phyloP scores from a whole-genome alignment of 2,888 invertebrate genomes.

The Trisateles emortualis region DNA sequence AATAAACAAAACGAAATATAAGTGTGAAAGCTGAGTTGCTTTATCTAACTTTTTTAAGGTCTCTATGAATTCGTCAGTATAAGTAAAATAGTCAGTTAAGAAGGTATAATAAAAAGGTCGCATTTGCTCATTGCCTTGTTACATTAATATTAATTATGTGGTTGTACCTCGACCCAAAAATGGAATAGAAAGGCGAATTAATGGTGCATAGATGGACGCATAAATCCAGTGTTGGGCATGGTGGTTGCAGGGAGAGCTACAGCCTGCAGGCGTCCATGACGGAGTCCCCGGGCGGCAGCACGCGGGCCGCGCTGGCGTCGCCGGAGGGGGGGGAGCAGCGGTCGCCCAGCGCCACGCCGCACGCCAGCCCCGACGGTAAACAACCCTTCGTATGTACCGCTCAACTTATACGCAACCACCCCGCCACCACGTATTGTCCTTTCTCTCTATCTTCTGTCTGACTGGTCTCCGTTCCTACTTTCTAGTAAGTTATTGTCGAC shows the following conservation, averaged over 20 bases:
- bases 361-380: conserved; percentile 85
- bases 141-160: too few species aligned
- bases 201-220: neutral
- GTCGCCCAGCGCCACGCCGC: conserved; percentile 77
- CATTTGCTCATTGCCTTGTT: too few species aligned
- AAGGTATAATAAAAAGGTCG: too few species aligned
- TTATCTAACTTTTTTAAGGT: too few species aligned
- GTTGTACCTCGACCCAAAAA: too few species aligned
- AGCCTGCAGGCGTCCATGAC: conserved; percentile 88
- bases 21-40: too few species aligned
- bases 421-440: conserved; percentile 22
- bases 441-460: conserved; percentile 29
- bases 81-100: too few species aligned
- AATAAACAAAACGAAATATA: too few species aligned
- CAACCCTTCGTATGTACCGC: conserved; percentile 82
- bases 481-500: conserved; percentile 35
- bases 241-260: conserved; percentile 82
- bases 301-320: conserved; percentile 88
- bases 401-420: conserved; percentile 56
- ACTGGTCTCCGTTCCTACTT: conserved; percentile 29
- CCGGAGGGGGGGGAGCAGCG: conserved; percentile 80
- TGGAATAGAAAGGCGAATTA: too few species aligned
- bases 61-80: too few species aligned
- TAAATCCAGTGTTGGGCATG: neutral
- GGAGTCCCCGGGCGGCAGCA: conserved; percentile 78